Percentiles rank a stretch among this genome's conserved stretches.
Evolutionary conservation across 2,888 invertebrate genomes (phyloP).

Genomic region (Pyrrhia umbra): DNA sequence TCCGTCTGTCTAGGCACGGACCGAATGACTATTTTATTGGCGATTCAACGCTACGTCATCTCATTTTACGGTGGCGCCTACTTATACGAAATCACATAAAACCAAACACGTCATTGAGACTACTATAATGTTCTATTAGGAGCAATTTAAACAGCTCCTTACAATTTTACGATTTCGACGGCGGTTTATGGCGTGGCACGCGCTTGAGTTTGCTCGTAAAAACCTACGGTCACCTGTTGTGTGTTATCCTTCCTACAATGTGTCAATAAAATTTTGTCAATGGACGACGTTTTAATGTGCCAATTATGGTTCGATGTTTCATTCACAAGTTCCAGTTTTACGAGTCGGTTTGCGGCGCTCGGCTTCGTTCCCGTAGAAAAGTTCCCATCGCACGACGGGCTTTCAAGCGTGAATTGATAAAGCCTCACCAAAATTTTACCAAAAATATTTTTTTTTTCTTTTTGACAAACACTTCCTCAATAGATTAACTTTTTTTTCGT

Average conservation of each 20-base stretch:
- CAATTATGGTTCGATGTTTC: conserved; percentile 82
- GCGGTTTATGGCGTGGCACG: conserved; percentile 80
- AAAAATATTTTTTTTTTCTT: conserved; percentile 22
- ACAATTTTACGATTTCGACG: conserved; percentile 84
- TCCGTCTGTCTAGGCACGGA: conserved; percentile 65
- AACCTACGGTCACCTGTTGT: conserved; percentile 88
- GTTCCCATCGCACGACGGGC: conserved; percentile 37
- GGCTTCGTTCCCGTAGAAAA: conserved; percentile 63
- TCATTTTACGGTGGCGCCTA: conserved; percentile 75
- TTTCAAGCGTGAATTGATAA: conserved; percentile 55
- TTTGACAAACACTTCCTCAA: conserved; percentile 45
- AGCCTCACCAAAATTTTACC: conserved; percentile 34
- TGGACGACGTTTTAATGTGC: conserved; percentile 83
- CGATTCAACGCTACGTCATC: conserved; percentile 66
- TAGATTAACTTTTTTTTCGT: conserved; percentile 41
- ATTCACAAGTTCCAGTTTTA: conserved; percentile 78
- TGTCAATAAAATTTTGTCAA: conserved; percentile 85
- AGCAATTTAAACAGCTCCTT: conserved; percentile 82
- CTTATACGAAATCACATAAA: conserved; percentile 80
- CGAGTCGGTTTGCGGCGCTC: conserved; percentile 66
- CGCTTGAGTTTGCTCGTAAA: conserved; percentile 82
- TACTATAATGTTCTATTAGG: conserved; percentile 83
- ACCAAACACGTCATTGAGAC: conserved; percentile 82
- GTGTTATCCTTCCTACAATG: conserved; percentile 77
- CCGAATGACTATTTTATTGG: conserved; percentile 68